phyloP scores from a whole-genome alignment of 1,140 invertebrate genomes.

The Paraescarpia echinospica region DNA sequence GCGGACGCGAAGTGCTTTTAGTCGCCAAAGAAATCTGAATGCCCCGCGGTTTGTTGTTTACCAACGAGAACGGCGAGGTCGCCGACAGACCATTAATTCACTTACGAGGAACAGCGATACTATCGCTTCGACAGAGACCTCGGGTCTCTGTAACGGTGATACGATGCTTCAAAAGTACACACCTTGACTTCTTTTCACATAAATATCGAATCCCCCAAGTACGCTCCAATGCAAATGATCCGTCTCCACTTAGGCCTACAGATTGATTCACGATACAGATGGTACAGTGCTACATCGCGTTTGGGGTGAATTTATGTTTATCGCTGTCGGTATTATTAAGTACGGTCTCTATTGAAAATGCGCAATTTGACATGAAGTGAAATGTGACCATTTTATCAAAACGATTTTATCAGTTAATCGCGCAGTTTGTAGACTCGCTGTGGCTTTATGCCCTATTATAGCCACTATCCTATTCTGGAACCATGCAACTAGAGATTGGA shows the following conservation, averaged over 20 bases:
- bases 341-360: neutral
- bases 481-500: neutral
- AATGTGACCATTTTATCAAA: neutral
- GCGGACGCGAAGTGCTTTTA: neutral
- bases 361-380: neutral
- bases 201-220: neutral
- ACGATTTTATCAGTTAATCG: neutral
- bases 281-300: neutral
- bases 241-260: too few species aligned
- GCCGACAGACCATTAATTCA: neutral
- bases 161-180: neutral
- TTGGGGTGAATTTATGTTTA: neutral
- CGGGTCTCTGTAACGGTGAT: neutral
- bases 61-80: neutral
- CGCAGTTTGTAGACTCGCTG: neutral
- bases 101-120: neutral
- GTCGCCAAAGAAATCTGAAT: neutral
- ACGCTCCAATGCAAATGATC: neutral
- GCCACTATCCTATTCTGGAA: neutral
- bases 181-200: neutral
- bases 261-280: neutral
- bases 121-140: neutral
- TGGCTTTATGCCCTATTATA: neutral
- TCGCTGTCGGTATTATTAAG: neutral
- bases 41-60: neutral